Evolutionary conservation across 1,140 invertebrate genomes (phyloP).

Genomic region (Drosophila rufa): DNA sequence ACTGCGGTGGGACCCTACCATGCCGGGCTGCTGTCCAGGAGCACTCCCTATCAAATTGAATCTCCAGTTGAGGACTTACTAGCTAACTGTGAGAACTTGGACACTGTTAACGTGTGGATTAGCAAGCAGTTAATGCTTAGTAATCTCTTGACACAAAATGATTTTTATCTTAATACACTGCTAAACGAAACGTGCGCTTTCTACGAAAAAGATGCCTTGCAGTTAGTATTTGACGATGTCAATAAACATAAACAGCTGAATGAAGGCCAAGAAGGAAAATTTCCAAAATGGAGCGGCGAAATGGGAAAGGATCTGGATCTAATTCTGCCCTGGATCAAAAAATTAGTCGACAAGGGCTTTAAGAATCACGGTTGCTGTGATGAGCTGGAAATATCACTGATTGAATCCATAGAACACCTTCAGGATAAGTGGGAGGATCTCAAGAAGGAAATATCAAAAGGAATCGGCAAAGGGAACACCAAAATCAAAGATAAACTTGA

Average conservation of each 20-base stretch:
- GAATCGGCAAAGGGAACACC: not conserved
- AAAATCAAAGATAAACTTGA: not conserved
- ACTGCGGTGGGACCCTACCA: not conserved
- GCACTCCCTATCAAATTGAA: not conserved
- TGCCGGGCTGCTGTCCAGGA: not conserved
- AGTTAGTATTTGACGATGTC: conserved; percentile 15
- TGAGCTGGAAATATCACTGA: not conserved
- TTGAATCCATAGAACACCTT: conserved; percentile 7
- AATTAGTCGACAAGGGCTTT: not conserved
- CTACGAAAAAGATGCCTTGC: conserved; percentile 37
- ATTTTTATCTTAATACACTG: not conserved
- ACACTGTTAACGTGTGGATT: conserved; percentile 41
- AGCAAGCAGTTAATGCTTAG: conserved; percentile 22
- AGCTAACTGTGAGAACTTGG: conserved; percentile 9
- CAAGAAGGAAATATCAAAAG: not conserved
- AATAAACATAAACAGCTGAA: not conserved
- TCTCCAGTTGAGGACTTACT: not conserved
- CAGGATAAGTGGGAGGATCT: conserved; percentile 2
- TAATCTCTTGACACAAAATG: not conserved
- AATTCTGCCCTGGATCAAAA: conserved; percentile 30
- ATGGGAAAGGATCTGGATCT: conserved; percentile 39
- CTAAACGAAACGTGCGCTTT: conserved; percentile 26
- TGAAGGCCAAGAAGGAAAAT: not conserved
- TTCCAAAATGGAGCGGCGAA: conserved; percentile 16
- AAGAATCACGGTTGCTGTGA: conserved; percentile 39